A percentile compares a stretch with the other conserved stretches of the same genome.
Evolutionary conservation across 2,888 invertebrate genomes (phyloP).

Genomic region (Sinohyriopsis cumingii): DNA sequence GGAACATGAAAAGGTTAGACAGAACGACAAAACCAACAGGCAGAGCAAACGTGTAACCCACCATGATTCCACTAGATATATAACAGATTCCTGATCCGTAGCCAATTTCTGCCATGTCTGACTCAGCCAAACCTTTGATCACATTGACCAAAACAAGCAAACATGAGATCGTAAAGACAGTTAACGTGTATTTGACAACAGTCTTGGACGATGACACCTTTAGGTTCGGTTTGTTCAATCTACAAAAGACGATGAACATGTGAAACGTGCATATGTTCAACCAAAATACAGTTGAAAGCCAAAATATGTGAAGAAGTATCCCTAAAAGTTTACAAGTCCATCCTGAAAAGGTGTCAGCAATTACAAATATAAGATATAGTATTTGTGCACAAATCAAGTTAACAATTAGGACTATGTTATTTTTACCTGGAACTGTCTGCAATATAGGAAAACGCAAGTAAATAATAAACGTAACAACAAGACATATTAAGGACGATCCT

Average conservation of each 20-base stretch:
- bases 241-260: conserved; percentile 21
- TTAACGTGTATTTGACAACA: conserved; percentile 10
- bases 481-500: conserved; percentile 14
- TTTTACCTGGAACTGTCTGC: conserved; percentile 20
- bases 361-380: conserved; percentile 13
- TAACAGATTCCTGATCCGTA: conserved; percentile 27
- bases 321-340: conserved; percentile 15
- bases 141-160: conserved; percentile 14
- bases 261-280: conserved; percentile 24
- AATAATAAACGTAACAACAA: conserved; percentile 14
- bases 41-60: conserved; percentile 18
- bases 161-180: conserved; percentile 3
- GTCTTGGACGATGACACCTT: not conserved
- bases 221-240: conserved; percentile 2
- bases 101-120: conserved; percentile 7
- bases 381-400: conserved; percentile 15
- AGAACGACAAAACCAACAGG: conserved; percentile 18
- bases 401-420: conserved; percentile 18
- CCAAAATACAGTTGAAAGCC: conserved; percentile 16
- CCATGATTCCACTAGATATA: conserved; percentile 13
- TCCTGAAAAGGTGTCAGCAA: not conserved
- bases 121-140: not conserved
- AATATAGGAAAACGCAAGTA: conserved; percentile 16
- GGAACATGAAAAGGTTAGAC: conserved; percentile 19
- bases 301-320: conserved; percentile 17